Percentiles rank a stretch among this genome's conserved stretches.
Conservation (phyloP, 2,797 vertebrate genomes). For the Karalla daura region DNA sequence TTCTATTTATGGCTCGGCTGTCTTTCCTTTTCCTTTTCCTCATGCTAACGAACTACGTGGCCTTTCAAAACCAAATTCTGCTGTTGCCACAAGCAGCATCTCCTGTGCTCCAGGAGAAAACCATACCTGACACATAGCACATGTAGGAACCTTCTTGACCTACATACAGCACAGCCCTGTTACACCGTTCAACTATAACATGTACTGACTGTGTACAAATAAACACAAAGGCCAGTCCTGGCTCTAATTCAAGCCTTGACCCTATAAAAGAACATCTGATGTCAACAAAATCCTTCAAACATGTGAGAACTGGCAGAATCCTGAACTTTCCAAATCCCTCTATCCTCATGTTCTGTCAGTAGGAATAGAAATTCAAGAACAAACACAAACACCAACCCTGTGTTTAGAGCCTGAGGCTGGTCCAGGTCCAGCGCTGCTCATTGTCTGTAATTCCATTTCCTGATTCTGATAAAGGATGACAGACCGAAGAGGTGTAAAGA, state of each 20-base stretch:
- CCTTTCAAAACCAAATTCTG: slow-evolving; percentile 6
- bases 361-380: slow-evolving; percentile 2
- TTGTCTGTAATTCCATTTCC: slow-evolving; percentile 85
- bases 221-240: not conserved
- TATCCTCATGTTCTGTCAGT: not conserved
- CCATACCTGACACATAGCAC: not conserved
- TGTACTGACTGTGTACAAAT: not conserved
- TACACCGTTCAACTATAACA: no score
- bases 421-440: slow-evolving; percentile 84
- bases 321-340: not conserved
- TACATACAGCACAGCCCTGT: not conserved
- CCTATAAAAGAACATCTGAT: not conserved
- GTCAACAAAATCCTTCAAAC: not conserved
- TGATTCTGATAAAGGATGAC: slow-evolving; percentile 84
- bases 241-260: slow-evolving; percentile 6
- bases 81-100: not conserved
- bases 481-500: slow-evolving; percentile 64
- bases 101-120: not conserved
- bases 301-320: not conserved
- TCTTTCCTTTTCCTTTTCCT: slow-evolving; percentile 3
- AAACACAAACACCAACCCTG: slow-evolving; percentile 7
- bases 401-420: slow-evolving; percentile 53
- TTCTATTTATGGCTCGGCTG: slow-evolving; percentile 1
- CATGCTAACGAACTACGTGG: not conserved
- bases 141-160: not conserved